Evolutionary conservation across 2,797 vertebrate genomes (phyloP).

Genomic region (Crocidura indochinensis): DNA sequence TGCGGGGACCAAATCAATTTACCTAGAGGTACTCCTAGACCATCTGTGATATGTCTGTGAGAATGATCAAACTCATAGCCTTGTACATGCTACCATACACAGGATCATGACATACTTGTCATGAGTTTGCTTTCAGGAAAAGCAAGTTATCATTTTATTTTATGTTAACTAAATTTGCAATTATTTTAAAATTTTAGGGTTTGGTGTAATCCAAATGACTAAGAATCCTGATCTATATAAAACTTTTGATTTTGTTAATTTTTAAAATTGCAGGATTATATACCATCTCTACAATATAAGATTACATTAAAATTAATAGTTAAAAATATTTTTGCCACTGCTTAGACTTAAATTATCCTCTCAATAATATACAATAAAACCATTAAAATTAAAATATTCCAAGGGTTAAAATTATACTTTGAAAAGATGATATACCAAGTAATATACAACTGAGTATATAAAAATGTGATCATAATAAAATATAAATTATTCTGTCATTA

Average conservation of each 20-base stretch:
- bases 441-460: no score
- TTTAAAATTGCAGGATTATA: constrained; percentile 7
- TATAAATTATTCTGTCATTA: no score
- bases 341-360: constrained; percentile 30
- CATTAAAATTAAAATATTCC: no score
- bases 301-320: background rate
- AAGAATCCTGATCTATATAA: background rate
- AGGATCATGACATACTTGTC: background rate
- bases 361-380: no score
- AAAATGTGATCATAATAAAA: no score
- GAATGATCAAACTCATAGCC: no score
- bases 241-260: background rate
- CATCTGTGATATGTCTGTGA: no score
- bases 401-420: no score
- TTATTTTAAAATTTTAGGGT: constrained; percentile 13
- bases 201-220: constrained; percentile 11
- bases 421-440: no score
- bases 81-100: no score
- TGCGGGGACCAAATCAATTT: no score
- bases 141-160: background rate
- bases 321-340: background rate
- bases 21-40: no score
- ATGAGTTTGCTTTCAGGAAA: background rate
- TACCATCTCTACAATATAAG: background rate
- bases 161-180: background rate